Evolutionary conservation across 53 echinoderm and acorn worm genomes (phyloP).

Genomic region (Apostichopus leukothele): DNA sequence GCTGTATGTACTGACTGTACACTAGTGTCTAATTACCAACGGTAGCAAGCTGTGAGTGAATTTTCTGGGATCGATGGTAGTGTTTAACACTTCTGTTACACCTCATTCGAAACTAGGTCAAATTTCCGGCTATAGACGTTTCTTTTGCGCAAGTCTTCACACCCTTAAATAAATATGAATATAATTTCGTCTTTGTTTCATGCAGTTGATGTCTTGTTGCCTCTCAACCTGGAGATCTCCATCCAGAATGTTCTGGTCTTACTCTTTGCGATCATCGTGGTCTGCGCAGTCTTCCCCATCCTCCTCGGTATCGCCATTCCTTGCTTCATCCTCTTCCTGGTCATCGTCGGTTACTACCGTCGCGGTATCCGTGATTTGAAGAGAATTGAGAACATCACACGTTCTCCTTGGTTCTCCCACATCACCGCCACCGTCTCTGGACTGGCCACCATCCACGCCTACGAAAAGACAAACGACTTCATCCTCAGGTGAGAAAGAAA

Average conservation of each 20-base stretch:
- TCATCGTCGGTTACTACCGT: conserved; percentile 84
- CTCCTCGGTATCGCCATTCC: conserved; percentile 75
- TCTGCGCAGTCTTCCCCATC: conserved; percentile 71
- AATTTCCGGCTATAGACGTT: too few species aligned
- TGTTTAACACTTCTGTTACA: too few species aligned
- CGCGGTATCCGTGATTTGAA: conserved; percentile 85
- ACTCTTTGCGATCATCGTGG: conserved; percentile 75
- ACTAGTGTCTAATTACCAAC: too few species aligned
- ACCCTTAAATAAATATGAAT: not conserved
- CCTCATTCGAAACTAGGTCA: too few species aligned
- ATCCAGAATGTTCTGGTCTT: conserved; percentile 77
- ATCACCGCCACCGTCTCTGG: conserved; percentile 96
- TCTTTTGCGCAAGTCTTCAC: too few species aligned
- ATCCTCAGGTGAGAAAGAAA: conserved; percentile 58
- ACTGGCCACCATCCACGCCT: conserved; percentile 87
- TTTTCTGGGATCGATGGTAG: too few species aligned
- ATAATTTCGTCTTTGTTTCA: conserved; percentile 10
- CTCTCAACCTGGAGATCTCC: conserved; percentile 82
- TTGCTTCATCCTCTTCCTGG: conserved; percentile 62
- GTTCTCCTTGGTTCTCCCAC: conserved; percentile 97
- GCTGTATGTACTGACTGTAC: too few species aligned
- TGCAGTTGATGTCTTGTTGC: conserved; percentile 90
- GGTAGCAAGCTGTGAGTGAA: too few species aligned
- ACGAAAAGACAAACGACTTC: conserved; percentile 83
- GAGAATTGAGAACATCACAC: conserved; percentile 89